A percentile compares a stretch with the other conserved stretches of the same genome.
Conservation (phyloP, 2,797 vertebrate species). For the Cygnus olor region DNA sequence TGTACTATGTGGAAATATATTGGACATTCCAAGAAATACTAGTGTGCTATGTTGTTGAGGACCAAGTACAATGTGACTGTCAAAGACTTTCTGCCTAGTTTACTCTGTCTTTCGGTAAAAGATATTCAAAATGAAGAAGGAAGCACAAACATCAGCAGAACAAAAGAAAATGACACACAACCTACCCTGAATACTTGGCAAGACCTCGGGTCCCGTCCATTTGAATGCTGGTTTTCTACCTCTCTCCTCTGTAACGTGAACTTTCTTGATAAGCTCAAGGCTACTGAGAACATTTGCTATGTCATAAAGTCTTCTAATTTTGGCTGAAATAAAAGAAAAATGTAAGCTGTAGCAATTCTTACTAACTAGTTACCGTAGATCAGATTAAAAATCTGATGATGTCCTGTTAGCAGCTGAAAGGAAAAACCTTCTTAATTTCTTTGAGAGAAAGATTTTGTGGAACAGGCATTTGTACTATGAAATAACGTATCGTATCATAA, state of each 20-base stretch:
- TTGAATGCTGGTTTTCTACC: slow-evolving; percentile 94
- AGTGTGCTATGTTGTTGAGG: neutral
- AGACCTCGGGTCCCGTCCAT: slow-evolving; percentile 90
- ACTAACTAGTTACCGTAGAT: neutral
- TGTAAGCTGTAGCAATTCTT: neutral
- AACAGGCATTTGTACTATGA: neutral
- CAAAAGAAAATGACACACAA: neutral
- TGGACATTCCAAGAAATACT: neutral
- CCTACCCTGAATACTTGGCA: slow-evolving; percentile 82
- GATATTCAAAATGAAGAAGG: neutral
- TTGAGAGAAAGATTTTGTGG: neutral
- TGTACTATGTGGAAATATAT: neutral
- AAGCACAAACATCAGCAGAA: neutral
- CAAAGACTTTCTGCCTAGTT: neutral
- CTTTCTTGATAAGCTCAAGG: slow-evolving; percentile 94
- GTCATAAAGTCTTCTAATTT: slow-evolving; percentile 95
- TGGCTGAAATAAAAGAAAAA: slow-evolving; percentile 82
- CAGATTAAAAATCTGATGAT: neutral
- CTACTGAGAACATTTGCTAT: slow-evolving; percentile 97
- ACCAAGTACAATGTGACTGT: neutral
- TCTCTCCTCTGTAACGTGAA: slow-evolving; percentile 91
- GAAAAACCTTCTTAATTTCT: neutral
- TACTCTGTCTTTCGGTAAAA: neutral
- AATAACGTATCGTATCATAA: neutral
- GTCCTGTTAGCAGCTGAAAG: neutral